phyloP scores from a whole-genome alignment of 2,113 vertebrate species.

The Zosterops japonicus region DNA sequence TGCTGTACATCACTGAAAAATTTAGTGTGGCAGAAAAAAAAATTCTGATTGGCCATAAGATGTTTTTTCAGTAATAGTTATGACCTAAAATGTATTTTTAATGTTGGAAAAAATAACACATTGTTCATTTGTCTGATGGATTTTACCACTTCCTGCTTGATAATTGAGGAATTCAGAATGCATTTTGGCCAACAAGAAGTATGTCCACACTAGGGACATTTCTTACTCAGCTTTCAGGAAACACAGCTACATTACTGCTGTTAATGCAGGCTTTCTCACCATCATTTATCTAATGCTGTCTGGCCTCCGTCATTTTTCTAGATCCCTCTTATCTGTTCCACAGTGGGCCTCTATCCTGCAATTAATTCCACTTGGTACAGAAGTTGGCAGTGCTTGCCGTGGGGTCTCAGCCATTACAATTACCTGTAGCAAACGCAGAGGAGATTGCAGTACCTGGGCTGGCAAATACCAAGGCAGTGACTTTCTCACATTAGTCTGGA shows the following conservation, averaged over 20 bases:
- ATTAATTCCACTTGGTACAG: neutral
- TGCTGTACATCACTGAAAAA: neutral
- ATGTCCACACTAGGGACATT: neutral
- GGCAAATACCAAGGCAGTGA: neutral
- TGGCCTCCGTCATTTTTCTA: neutral
- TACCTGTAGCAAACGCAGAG: neutral
- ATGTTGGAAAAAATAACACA: constrained; percentile 23
- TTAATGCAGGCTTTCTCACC: neutral
- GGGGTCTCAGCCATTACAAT: neutral
- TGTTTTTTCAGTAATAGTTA: neutral
- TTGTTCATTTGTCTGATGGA: neutral
- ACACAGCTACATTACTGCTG: neutral
- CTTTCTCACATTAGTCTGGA: neutral
- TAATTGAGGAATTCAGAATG: constrained; percentile 24
- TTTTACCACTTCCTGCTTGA: constrained; percentile 52
- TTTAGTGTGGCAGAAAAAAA: neutral
- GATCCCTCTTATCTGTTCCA: neutral
- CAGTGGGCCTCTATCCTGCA: neutral
- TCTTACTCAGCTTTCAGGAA: constrained; percentile 32
- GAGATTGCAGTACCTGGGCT: neutral
- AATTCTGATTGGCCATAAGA: neutral
- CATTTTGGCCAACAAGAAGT: neutral
- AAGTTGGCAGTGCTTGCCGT: rapidly evolving
- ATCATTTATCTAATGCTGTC: constrained; percentile 14
- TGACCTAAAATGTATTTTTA: neutral